Conservation (phyloP, 2,113 vertebrate species). For the Myotis brandtii region DNA sequence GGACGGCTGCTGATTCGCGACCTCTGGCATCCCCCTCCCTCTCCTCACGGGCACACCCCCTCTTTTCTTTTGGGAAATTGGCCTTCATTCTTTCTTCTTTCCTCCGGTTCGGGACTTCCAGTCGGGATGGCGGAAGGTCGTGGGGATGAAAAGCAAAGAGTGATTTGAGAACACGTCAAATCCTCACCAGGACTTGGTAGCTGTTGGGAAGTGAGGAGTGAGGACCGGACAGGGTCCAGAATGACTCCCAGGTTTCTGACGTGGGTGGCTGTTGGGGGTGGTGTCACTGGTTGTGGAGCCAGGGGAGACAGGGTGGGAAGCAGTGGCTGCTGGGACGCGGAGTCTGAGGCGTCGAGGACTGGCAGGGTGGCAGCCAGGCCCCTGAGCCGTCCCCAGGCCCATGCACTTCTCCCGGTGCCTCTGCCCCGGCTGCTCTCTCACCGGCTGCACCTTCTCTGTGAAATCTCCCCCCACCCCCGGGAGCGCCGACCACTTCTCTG, state of each 20-base stretch:
- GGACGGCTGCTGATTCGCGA: slow-evolving; percentile 52
- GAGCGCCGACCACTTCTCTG: accelerated
- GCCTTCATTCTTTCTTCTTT: neutral
- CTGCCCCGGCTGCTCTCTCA: neutral
- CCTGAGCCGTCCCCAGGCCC: accelerated
- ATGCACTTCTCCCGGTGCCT: neutral
- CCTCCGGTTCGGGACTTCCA: neutral
- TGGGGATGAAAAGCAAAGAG: neutral
- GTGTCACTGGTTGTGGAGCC: neutral
- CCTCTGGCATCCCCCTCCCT: neutral
- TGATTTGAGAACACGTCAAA: neutral
- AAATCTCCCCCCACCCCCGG: neutral
- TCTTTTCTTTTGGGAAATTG: neutral
- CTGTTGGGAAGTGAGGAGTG: neutral
- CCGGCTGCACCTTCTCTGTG: accelerated
- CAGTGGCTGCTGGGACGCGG: neutral
- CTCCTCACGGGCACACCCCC: neutral
- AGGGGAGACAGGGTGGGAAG: neutral
- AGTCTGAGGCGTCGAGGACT: neutral
- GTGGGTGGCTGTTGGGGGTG: neutral
- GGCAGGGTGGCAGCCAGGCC: neutral
- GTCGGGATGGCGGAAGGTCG: neutral
- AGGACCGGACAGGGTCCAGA: neutral
- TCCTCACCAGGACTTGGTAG: neutral
- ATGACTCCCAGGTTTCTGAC: neutral